Evolutionary conservation across 2,113 vertebrate genomes (phyloP).

Genomic region (Cryptomyrus ogoouensis): DNA sequence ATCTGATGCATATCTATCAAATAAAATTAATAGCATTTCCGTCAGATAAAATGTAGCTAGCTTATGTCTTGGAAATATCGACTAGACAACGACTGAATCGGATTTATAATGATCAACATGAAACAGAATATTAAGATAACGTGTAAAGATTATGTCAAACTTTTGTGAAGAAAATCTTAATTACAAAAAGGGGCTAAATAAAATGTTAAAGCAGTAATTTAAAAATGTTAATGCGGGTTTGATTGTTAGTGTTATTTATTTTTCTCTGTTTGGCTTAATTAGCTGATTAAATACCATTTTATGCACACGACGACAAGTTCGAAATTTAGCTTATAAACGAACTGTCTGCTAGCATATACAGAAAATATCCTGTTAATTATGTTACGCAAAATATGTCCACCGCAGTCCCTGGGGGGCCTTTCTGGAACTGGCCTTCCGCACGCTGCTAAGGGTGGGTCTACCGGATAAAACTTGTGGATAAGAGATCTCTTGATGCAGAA

Average conservation of each 20-base stretch:
- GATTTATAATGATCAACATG: not conserved
- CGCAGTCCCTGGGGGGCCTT: not conserved
- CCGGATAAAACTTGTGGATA: conserved; percentile 8
- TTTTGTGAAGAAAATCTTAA: not conserved
- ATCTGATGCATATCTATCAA: not conserved
- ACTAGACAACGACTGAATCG: not conserved
- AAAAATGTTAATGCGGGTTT: not conserved
- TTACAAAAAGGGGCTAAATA: not conserved
- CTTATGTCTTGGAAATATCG: not conserved
- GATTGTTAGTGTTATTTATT: not conserved
- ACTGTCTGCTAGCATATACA: not conserved
- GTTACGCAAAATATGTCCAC: not conserved
- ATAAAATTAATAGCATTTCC: not conserved
- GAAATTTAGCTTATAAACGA: not conserved
- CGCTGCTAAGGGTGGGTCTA: not conserved
- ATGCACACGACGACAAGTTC: not conserved
- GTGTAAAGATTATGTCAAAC: not conserved
- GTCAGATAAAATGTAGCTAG: not conserved
- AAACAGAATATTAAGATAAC: not conserved
- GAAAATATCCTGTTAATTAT: not conserved
- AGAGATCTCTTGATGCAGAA: not conserved
- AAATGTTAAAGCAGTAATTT: not conserved
- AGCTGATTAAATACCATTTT: not conserved
- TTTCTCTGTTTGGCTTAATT: not conserved
- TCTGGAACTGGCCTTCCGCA: not conserved